Percentiles rank a stretch among this genome's conserved stretches.
phyloP scores from a whole-genome alignment of 2,888 invertebrate species.

The Dicyrtomina minuta region DNA sequence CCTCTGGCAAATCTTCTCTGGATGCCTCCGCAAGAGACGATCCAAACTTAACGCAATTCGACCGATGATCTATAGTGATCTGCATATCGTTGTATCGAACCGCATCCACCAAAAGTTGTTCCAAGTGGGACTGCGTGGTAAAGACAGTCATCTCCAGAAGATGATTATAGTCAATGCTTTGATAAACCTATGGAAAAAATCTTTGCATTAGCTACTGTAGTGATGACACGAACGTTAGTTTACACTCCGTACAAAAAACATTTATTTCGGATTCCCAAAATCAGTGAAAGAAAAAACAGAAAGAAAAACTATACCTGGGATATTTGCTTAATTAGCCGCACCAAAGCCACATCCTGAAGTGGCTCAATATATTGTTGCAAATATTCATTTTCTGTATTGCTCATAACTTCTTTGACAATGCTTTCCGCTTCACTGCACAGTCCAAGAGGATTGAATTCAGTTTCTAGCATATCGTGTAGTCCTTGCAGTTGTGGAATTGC shows the following conservation, averaged over 20 bases:
- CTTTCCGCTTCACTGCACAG: conserved; percentile 79
- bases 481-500: conserved; percentile 86
- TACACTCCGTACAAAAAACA: too few relatives aligned
- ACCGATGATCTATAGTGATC: conserved; percentile 66
- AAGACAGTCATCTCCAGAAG: conserved; percentile 83
- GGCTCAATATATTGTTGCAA: conserved; percentile 84
- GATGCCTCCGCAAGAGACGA: conserved; percentile 90
- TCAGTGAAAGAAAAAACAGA: too few relatives aligned
- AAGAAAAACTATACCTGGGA: conserved; percentile 40
- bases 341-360: conserved; percentile 86
- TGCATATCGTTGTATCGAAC: conserved; percentile 95
- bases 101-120: conserved; percentile 89
- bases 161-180: conserved; percentile 84
- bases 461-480: conserved; percentile 87
- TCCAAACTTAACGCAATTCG: conserved; percentile 84
- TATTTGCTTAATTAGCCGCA: conserved; percentile 78
- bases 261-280: too few relatives aligned
- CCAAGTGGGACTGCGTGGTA: conserved; percentile 82
- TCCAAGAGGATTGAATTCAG: conserved; percentile 92
- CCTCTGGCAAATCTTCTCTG: conserved; percentile 89
- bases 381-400: conserved; percentile 61
- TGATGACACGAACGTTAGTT: too few relatives aligned
- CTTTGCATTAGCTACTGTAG: too few relatives aligned
- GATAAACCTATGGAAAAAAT: conserved; percentile 75
- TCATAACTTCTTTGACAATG: conserved; percentile 73